A percentile compares a stretch with the other conserved stretches of the same genome.
Conservation (phyloP, 1,140 invertebrate genomes). For the Solenopsis fugax region DNA sequence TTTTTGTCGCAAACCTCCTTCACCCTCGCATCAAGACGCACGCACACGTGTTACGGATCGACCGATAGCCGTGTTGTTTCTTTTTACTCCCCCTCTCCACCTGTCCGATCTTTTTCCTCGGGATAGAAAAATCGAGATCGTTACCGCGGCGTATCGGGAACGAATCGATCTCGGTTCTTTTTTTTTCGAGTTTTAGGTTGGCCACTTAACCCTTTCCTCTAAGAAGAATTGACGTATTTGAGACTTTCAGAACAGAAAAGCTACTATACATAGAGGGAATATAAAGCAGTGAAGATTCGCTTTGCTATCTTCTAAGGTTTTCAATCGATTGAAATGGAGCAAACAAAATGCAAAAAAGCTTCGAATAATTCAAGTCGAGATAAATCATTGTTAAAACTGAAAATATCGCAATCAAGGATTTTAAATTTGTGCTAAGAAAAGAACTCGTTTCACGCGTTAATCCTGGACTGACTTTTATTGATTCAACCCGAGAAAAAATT, state of each 20-base stretch:
- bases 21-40: constrained; percentile 18
- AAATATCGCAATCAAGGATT: constrained; percentile 36
- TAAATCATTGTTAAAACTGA: constrained; percentile 46
- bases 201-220: constrained; percentile 46
- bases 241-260: constrained; percentile 40
- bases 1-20: constrained; percentile 19
- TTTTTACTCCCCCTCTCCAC: constrained; percentile 36
- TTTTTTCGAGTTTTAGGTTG: constrained; percentile 19
- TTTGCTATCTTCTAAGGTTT: background rate
- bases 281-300: constrained; percentile 20
- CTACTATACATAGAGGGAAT: constrained; percentile 20
- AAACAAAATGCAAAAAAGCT: constrained; percentile 25
- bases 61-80: constrained; percentile 16
- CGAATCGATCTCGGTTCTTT: constrained; percentile 58
- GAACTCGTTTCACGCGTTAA: constrained; percentile 32
- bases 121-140: constrained; percentile 57
- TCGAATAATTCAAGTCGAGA: background rate
- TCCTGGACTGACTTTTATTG: constrained; percentile 25
- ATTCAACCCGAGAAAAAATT: constrained; percentile 22
- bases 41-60: constrained; percentile 19
- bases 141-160: constrained; percentile 56
- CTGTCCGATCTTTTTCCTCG: constrained; percentile 47
- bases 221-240: constrained; percentile 41
- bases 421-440: constrained; percentile 38
- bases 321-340: background rate